Conservation (phyloP, 2,888 invertebrate genomes). For the Lingula anatina region DNA sequence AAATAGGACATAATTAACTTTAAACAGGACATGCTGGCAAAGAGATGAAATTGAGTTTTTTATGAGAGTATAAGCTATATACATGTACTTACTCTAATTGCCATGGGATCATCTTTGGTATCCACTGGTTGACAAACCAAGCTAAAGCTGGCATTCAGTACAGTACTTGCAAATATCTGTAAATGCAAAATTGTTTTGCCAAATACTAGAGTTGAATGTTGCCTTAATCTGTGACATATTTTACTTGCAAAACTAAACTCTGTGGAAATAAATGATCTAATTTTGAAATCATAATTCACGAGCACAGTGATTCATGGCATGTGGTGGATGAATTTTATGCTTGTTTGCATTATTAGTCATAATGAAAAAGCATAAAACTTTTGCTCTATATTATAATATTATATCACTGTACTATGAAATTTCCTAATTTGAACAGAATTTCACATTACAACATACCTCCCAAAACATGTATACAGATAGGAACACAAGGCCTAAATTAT, state of each 20-base stretch:
- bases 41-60: no score
- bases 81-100: conserved; percentile 70
- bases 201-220: no score
- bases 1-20: no score
- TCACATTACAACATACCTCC: conserved; percentile 14
- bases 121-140: conserved; percentile 82
- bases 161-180: conserved; percentile 8
- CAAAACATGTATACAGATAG: conserved; percentile 23
- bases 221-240: no score
- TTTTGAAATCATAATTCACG: no score
- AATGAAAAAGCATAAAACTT: neutral
- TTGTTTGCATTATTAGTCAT: no score
- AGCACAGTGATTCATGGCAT: no score
- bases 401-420: neutral
- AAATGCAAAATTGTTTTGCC: no score
- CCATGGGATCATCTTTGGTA: conserved; percentile 70
- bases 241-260: no score
- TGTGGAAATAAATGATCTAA: conserved; percentile 20
- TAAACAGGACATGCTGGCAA: no score
- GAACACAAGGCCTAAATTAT: conserved; percentile 35
- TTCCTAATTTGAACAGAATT: neutral
- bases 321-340: no score
- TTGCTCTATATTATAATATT: neutral
- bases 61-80: no score
- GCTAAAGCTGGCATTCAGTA: conserved; percentile 62